Percentiles rank a stretch among this genome's conserved stretches.
These are phyloP conservation scores for Epinephelus awoara DNA, from an alignment of 2,797 vertebrate species.

Conservation along the genomic window DNA sequence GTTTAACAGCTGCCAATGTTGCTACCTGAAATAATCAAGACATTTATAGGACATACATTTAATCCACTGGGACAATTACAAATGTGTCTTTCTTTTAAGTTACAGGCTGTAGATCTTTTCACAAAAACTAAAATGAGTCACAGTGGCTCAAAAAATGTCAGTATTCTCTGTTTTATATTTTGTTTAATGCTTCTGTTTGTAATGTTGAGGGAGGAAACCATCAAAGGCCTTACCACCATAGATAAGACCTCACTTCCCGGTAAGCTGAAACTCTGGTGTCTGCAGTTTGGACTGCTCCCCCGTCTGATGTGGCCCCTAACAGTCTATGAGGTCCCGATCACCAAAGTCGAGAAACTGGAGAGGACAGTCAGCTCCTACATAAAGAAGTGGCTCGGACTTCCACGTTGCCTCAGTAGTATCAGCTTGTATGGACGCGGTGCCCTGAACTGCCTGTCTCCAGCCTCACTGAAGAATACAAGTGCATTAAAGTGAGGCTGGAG, in stretches of 20 bases:
- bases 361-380: neutral
- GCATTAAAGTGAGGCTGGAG: neutral
- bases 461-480: constrained; percentile 24
- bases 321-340: no score
- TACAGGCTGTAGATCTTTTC: neutral
- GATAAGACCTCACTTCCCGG: no score
- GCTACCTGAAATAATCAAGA: neutral
- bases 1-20: neutral
- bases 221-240: no score
- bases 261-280: no score
- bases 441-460: constrained; percentile 32
- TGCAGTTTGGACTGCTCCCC: no score
- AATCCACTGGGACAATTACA: neutral
- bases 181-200: neutral
- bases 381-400: neutral
- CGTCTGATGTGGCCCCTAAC: no score
- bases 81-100: neutral
- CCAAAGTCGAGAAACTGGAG: constrained; percentile 7
- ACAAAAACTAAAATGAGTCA: neutral
- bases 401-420: neutral
- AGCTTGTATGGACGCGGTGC: constrained; percentile 14
- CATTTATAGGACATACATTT: neutral
- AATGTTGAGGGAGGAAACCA: no score
- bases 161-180: neutral
- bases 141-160: neutral